Evolutionary conservation across 1,140 invertebrate genomes (phyloP).

Genomic region (Drosophila watanabei): DNA sequence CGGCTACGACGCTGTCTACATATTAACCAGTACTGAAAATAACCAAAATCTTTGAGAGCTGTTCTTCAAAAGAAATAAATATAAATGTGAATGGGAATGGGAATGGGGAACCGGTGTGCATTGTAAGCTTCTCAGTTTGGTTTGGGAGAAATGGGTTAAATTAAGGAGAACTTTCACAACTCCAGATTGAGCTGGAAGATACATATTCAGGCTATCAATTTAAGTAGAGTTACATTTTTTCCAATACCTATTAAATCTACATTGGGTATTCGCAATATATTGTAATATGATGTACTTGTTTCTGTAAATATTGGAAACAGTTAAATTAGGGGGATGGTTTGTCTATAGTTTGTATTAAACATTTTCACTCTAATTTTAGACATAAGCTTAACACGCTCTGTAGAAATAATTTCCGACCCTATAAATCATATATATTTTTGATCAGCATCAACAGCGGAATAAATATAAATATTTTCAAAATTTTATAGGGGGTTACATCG

Average conservation of each 20-base stretch:
- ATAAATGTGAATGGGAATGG: constrained; percentile 7
- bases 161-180: constrained; percentile 12
- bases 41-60: constrained; percentile 5
- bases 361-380: too few species aligned
- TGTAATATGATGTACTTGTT: too few species aligned
- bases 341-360: not conserved
- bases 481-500: too few species aligned
- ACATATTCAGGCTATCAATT: not conserved
- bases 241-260: not conserved
- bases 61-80: constrained; percentile 18
- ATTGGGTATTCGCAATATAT: too few species aligned
- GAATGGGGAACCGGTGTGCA: not conserved
- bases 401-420: too few species aligned
- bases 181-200: not conserved
- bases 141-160: constrained; percentile 12
- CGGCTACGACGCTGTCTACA: constrained; percentile 57
- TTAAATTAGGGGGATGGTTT: not conserved
- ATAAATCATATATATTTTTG: too few species aligned
- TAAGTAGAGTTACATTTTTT: too few species aligned
- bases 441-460: too few species aligned
- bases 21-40: constrained; percentile 54
- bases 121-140: not conserved
- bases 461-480: too few species aligned
- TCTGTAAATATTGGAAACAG: too few species aligned
- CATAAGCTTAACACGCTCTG: too few species aligned